Evolutionary conservation across 2,888 invertebrate species (phyloP).

Genomic region (Drosophila mulleri): DNA sequence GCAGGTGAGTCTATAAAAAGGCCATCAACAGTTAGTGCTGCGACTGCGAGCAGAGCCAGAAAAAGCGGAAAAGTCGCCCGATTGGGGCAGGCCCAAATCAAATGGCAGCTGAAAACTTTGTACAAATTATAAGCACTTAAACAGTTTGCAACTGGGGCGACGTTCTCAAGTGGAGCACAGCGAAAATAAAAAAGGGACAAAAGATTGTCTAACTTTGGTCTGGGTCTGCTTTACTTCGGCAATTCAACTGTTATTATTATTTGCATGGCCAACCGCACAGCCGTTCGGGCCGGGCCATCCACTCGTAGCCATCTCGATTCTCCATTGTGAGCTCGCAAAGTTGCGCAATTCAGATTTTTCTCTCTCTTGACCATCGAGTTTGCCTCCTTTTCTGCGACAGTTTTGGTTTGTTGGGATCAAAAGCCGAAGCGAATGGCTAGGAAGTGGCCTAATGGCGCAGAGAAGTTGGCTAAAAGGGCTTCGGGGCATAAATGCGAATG

Average conservation of each 20-base stretch:
- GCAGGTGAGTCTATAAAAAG: conserved; percentile 68
- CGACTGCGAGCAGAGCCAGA: conserved; percentile 22
- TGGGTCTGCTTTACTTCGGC: conserved; percentile 55
- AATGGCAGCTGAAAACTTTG: conserved; percentile 58
- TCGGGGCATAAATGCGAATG: neutral
- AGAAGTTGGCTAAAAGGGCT: neutral
- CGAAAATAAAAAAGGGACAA: conserved; percentile 45
- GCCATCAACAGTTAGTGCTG: conserved; percentile 62
- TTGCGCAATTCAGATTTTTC: conserved; percentile 41
- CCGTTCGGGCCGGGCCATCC: conserved; percentile 29
- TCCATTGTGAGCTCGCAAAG: conserved; percentile 44
- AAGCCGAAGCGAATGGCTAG: neutral
- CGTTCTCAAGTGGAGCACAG: conserved; percentile 53
- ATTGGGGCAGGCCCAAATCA: conserved; percentile 9
- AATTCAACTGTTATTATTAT: conserved; percentile 72
- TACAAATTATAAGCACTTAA: conserved; percentile 73
- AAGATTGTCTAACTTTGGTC: conserved; percentile 57
- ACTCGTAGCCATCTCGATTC: conserved; percentile 54
- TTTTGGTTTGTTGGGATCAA: neutral
- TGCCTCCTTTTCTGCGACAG: neutral
- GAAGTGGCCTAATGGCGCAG: neutral
- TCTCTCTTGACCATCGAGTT: conserved; percentile 21
- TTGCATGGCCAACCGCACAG: conserved; percentile 58
- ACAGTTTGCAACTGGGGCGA: conserved; percentile 60
- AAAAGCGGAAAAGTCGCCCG: conserved; percentile 21